Base-by-base conservation (phyloP, 35 echinoderm and acorn worm species). In the Eucidaris tribuloides region DNA sequence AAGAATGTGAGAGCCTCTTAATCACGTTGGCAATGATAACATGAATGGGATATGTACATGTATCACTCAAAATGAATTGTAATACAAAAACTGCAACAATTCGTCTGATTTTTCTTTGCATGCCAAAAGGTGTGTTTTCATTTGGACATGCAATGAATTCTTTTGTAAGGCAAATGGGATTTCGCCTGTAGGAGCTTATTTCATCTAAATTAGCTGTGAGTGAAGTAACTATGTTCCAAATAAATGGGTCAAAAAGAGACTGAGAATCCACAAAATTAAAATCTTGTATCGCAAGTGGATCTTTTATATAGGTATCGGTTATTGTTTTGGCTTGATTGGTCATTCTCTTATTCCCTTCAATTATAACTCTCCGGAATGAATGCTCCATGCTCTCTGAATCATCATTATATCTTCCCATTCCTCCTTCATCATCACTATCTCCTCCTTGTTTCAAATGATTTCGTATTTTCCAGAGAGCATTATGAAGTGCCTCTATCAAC, bases 1-100 rank as follows among this genome's bases (percentile, higher is more conserved):
- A 86, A 0, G 84, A 86, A 30, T 86, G 70, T 59, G 70, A 86
- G n/a, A 63, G 32, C 20, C 84, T 45, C 37, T 86, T 86, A 4
- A 86, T 40, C 17, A 76, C 2, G 45, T 86, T 86, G 18, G 84
- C 84, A 43, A 60, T 58, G 17, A 63, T 41, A 37, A 86, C 37
- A 43, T 86, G 84, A 45, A 86, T 78, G 35, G 84, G 84, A 61
- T 43, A 86, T 36, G 48, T 55, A 37, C 52, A 37, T 2, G 30
- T 15, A 33, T 86, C 70, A 79, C 39, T 86, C 38, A 78, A 55
- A 7, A 62, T 18, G 34, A 59, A 86, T 23, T 86, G 84, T 5
- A 56, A 55, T 23, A 77, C 36, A 14, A 86, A 58, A 22, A 59
- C n/a, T 29, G 45, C 20, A n/a, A 86, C 42, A 44, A 76, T 50